Percentiles rank a stretch among this genome's conserved stretches.
These are phyloP conservation scores for Denticeps clupeoides DNA, from an alignment of 2,797 vertebrate genomes.

Conservation along the genomic window DNA sequence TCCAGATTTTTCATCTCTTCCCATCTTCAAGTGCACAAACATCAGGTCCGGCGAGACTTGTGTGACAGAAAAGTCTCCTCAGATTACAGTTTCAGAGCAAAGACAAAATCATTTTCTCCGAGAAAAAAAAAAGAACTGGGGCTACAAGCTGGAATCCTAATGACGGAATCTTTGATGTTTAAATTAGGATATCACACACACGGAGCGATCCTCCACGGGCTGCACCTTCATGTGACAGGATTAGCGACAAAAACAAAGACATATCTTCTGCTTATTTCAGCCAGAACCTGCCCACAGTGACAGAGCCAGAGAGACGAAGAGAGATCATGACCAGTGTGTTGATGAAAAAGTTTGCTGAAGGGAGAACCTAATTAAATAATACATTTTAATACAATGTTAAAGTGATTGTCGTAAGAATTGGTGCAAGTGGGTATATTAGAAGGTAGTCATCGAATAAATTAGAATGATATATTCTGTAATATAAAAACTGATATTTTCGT, in stretches of 20 bases:
- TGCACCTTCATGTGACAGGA: conserved; percentile 60
- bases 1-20: neutral
- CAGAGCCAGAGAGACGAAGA: neutral
- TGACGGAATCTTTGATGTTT: conserved; percentile 67
- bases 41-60: conserved; percentile 51
- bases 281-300: conserved; percentile 24
- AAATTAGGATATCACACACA: conserved; percentile 62
- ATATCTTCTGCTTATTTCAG: conserved; percentile 56
- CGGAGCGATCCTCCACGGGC: conserved; percentile 55
- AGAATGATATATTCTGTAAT: too few species aligned
- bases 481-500: too few species aligned
- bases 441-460: too few species aligned
- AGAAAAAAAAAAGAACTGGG: conserved; percentile 47
- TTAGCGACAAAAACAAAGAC: conserved; percentile 58
- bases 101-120: conserved; percentile 56
- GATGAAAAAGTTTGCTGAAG: too few species aligned
- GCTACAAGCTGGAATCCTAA: conserved; percentile 48
- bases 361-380: too few species aligned
- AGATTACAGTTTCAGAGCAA: conserved; percentile 45
- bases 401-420: too few species aligned
- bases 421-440: too few species aligned
- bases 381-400: too few species aligned
- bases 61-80: conserved; percentile 47
- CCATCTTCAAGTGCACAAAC: conserved; percentile 53
- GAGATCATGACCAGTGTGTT: too few species aligned